These are phyloP conservation scores for Triplophysa rosa DNA, from an alignment of 2,113 vertebrate species.

Conservation along the genomic window DNA sequence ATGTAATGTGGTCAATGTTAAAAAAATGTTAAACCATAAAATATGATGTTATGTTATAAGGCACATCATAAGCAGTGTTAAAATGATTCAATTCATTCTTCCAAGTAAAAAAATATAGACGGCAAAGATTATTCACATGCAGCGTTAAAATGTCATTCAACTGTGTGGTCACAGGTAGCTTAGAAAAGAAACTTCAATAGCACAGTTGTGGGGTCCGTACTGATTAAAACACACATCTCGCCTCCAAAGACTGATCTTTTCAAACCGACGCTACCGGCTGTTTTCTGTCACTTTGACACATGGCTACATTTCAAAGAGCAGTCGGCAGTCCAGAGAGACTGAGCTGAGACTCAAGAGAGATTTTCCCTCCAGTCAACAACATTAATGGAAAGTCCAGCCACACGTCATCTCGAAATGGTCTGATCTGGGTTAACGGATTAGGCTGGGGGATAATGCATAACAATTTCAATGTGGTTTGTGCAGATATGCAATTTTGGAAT, in stretches of 20 bases:
- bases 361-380: conserved; percentile 12
- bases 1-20: neutral
- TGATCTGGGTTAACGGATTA: conserved; percentile 40
- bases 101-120: neutral
- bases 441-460: conserved; percentile 22
- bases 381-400: conserved; percentile 7
- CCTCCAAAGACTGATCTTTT: conserved; percentile 39
- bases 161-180: neutral
- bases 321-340: conserved; percentile 22
- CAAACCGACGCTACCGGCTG: conserved; percentile 62
- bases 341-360: conserved; percentile 30
- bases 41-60: too few relatives aligned
- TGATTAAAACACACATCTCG: conserved; percentile 41
- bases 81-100: too few relatives aligned
- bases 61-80: too few relatives aligned
- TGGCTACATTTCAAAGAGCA: conserved; percentile 37
- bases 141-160: neutral
- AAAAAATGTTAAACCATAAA: too few relatives aligned
- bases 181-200: neutral
- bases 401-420: conserved; percentile 18
- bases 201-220: neutral
- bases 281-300: conserved; percentile 74
- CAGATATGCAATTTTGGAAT: conserved; percentile 29
- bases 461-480: neutral
- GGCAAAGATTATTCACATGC: neutral